Conservation (phyloP, 2,797 vertebrate species). For the Pogoniulus pusillus region DNA sequence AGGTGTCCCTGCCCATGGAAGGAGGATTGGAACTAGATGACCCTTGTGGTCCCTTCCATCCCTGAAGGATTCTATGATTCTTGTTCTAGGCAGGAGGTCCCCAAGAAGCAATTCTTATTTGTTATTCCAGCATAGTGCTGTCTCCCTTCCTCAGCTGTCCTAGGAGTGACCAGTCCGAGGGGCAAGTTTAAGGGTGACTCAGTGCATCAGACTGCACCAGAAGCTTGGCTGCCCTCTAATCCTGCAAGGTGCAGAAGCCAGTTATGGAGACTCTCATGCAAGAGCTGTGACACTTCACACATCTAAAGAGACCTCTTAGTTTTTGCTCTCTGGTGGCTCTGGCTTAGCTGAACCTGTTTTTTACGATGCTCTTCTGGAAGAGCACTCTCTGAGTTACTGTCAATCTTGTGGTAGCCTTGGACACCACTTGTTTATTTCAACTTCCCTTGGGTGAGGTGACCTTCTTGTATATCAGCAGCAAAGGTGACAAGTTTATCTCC, state of each 20-base stretch:
- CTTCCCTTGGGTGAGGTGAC: not conserved
- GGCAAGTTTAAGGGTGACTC: not conserved
- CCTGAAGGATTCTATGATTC: too few species aligned
- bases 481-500: slow-evolving; percentile 32
- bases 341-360: not conserved
- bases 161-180: too few species aligned
- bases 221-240: not conserved
- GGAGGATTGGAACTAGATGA: too few species aligned
- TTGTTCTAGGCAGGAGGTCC: not conserved
- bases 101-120: not conserved
- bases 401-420: not conserved
- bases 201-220: not conserved
- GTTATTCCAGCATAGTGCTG: rapidly evolving
- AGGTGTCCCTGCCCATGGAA: too few species aligned
- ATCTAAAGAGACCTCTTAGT: not conserved
- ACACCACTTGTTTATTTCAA: slow-evolving; percentile 5
- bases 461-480: not conserved
- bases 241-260: not conserved
- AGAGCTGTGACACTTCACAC: not conserved
- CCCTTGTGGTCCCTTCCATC: too few species aligned
- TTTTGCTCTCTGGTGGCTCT: not conserved
- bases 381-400: not conserved
- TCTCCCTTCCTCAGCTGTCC: not conserved
- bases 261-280: rapidly evolving
- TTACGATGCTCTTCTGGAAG: not conserved